Evolutionary conservation across 2,113 vertebrate species (phyloP).

Genomic region (Corynorhinus townsendii): DNA sequence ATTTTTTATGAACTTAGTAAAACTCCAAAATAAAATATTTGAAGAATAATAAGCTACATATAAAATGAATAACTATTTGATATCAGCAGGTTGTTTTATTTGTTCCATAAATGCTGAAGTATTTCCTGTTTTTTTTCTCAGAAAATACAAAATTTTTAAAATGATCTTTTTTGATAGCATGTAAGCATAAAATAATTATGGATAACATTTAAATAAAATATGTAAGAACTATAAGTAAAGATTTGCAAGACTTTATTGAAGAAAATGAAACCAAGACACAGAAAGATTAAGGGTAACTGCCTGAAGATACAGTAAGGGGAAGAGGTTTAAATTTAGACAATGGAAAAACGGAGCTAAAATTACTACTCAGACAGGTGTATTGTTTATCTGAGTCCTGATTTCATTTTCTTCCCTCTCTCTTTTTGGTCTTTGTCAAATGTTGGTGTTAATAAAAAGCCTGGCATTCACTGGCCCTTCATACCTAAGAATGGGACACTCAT

Average conservation of each 20-base stretch:
- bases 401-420: neutral
- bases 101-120: neutral
- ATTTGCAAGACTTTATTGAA: neutral
- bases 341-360: neutral
- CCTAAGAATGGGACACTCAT: neutral
- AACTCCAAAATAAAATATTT: neutral
- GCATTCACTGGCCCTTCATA: too few relatives aligned
- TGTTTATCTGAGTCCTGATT: neutral
- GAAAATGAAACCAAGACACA: neutral
- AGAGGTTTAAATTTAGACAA: neutral
- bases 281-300: neutral
- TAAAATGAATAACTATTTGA: neutral
- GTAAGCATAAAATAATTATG: neutral
- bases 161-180: neutral
- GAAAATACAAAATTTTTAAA: neutral
- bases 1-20: neutral
- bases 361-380: neutral
- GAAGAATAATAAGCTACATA: neutral
- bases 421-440: too few relatives aligned
- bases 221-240: neutral
- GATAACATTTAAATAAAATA: neutral
- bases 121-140: neutral
- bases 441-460: too few relatives aligned
- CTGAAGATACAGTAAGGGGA: neutral
- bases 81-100: neutral